Conservation (phyloP, 2,888 invertebrate species). For the Hemicrepidius hirtus region DNA sequence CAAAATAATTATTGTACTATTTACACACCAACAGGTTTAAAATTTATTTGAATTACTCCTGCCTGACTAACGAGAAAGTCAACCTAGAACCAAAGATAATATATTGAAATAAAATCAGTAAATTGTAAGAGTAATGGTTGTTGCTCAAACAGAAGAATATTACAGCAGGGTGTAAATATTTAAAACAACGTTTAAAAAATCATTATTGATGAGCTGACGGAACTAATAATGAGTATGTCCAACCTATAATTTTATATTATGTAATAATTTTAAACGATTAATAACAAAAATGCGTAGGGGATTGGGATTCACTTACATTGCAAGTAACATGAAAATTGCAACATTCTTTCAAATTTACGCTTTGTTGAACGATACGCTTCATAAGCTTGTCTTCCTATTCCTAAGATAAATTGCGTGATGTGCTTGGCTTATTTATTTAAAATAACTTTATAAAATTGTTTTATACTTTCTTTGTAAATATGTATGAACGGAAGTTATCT, state of each 20-base stretch:
- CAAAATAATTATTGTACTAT: conserved; percentile 26
- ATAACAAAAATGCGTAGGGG: conserved; percentile 5
- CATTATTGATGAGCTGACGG: too few species aligned
- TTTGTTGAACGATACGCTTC: conserved; percentile 24
- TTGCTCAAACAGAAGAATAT: too few species aligned
- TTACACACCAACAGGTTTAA: conserved; percentile 6
- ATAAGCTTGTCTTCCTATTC: conserved; percentile 2
- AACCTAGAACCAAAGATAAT: conserved; percentile 22
- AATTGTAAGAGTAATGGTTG: neutral
- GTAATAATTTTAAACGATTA: neutral
- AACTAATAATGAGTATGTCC: too few species aligned
- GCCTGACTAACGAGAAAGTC: conserved; percentile 30
- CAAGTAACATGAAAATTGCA: conserved; percentile 1
- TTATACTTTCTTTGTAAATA: conserved; percentile 19
- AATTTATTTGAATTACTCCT: conserved; percentile 28
- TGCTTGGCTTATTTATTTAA: neutral
- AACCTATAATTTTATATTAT: neutral
- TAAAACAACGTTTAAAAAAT: too few species aligned
- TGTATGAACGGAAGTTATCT: conserved; percentile 11
- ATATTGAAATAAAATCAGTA: conserved; percentile 5
- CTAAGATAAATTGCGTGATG: conserved; percentile 11
- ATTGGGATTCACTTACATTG: neutral
- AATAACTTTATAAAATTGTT: conserved; percentile 9
- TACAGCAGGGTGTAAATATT: too few species aligned
- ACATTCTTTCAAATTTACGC: conserved; percentile 12